Evolutionary conservation across 2,797 vertebrate species (phyloP).

Genomic region (Parotocinclus haroldoi): DNA sequence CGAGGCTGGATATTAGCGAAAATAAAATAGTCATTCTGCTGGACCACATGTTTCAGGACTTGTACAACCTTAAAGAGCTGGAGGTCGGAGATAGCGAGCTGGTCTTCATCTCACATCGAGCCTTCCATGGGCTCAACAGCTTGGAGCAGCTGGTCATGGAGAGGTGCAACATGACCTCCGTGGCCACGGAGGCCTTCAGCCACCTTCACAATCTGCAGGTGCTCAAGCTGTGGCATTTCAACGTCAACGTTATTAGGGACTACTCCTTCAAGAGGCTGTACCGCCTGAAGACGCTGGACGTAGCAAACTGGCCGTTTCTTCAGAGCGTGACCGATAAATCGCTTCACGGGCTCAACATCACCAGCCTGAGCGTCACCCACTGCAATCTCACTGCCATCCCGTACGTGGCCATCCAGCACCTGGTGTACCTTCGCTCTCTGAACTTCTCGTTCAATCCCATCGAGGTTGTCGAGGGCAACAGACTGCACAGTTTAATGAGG

Average conservation of each 20-base stretch:
- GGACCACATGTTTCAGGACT: slow-evolving; percentile 98
- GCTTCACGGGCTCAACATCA: slow-evolving; percentile 94
- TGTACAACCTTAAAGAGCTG: slow-evolving; percentile 93
- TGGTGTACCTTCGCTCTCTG: slow-evolving; percentile 91
- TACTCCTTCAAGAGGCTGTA: slow-evolving; percentile 95
- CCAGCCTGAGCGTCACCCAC: slow-evolving; percentile 88
- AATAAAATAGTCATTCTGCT: slow-evolving; percentile 98
- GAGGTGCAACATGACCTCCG: slow-evolving; percentile 89
- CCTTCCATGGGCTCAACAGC: slow-evolving; percentile 94
- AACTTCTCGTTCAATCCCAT: slow-evolving; percentile 98
- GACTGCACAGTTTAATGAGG: slow-evolving; percentile 88
- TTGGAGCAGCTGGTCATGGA: slow-evolving; percentile 93
- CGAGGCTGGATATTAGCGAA: slow-evolving; percentile 95
- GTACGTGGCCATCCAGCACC: slow-evolving; percentile 89
- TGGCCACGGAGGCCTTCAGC: slow-evolving; percentile 94
- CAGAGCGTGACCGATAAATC: slow-evolving; percentile 92
- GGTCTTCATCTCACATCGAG: slow-evolving; percentile 93
- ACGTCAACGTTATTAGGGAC: slow-evolving; percentile 88
- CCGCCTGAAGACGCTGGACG: slow-evolving; percentile 88
- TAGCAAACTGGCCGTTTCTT: slow-evolving; percentile 90
- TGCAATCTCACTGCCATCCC: slow-evolving; percentile 91
- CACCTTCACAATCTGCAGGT: slow-evolving; percentile 91
- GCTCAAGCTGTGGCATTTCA: slow-evolving; percentile 86
- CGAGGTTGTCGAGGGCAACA: slow-evolving; percentile 86
- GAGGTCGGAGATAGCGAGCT: slow-evolving; percentile 97